Conservation (phyloP, 1,140 invertebrate genomes). For the Bombus balteatus region DNA sequence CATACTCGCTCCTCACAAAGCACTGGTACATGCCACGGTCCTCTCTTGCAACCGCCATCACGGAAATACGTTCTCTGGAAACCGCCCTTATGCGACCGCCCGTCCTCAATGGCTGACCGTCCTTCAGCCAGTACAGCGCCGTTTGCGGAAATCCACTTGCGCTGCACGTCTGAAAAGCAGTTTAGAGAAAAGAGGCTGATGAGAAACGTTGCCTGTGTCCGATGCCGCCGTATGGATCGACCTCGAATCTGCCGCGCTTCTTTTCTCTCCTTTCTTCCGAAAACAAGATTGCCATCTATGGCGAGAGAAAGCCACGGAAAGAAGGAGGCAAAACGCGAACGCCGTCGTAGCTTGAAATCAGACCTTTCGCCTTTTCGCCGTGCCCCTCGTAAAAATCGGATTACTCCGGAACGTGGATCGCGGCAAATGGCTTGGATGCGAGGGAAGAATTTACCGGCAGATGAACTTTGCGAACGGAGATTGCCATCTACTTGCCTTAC, state of each 20-base stretch:
- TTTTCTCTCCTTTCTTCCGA: neutral
- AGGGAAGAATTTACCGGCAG: conserved; percentile 13
- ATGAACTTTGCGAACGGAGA: neutral
- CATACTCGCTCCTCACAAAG: conserved; percentile 87
- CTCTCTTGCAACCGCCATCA: conserved; percentile 87
- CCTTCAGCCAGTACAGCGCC: conserved; percentile 83
- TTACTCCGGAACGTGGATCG: conserved; percentile 18
- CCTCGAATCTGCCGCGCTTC: neutral
- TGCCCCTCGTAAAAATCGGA: conserved; percentile 31
- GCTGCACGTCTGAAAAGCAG: conserved; percentile 78
- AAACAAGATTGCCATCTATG: conserved; percentile 36
- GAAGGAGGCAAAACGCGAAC: neutral
- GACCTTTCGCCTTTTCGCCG: neutral
- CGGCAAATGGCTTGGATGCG: neutral
- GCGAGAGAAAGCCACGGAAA: neutral
- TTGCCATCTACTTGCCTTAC: neutral
- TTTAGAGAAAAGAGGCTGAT: conserved; percentile 62
- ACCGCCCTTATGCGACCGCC: conserved; percentile 83
- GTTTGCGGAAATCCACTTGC: conserved; percentile 82
- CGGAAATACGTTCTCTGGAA: conserved; percentile 83
- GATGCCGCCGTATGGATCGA: neutral
- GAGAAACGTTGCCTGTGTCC: conserved; percentile 48
- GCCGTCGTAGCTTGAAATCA: neutral
- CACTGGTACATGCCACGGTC: conserved; percentile 94
- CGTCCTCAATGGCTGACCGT: conserved; percentile 86